A percentile compares a stretch with the other conserved stretches of the same genome.
Conservation (phyloP, 2,888 invertebrate genomes). For the Melieria crassipennis region DNA sequence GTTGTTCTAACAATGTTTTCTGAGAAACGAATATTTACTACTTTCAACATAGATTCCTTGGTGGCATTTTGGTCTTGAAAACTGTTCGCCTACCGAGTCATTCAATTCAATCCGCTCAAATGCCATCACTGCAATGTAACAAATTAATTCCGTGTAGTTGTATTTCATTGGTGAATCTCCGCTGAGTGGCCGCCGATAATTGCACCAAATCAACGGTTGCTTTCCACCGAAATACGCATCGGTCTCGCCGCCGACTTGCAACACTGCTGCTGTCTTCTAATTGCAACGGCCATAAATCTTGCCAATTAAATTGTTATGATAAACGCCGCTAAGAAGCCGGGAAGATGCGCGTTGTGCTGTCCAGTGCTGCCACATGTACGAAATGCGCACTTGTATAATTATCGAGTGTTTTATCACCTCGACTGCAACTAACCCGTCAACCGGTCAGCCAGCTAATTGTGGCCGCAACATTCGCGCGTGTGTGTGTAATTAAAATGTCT, state of each 20-base stretch:
- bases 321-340: slow-evolving; percentile 13
- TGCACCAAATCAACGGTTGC: too few relatives aligned
- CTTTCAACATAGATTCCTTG: too few relatives aligned
- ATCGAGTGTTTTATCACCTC: slow-evolving; percentile 36
- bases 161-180: too few relatives aligned
- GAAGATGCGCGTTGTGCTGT: not conserved
- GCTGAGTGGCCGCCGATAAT: too few relatives aligned
- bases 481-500: slow-evolving; percentile 63
- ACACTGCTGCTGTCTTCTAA: slow-evolving; percentile 53
- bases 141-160: too few relatives aligned
- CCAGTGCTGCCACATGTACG: too few relatives aligned
- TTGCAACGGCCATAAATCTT: slow-evolving; percentile 66
- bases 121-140: too few relatives aligned
- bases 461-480: not conserved
- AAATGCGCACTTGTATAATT: slow-evolving; percentile 31
- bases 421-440: slow-evolving; percentile 3
- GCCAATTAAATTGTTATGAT: slow-evolving; percentile 64
- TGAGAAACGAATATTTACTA: too few relatives aligned
- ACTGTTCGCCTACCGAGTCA: too few relatives aligned
- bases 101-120: too few relatives aligned
- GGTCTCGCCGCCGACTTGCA: not conserved
- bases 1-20: too few relatives aligned
- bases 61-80: too few relatives aligned
- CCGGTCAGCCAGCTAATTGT: not conserved
- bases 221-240: not conserved